Base-by-base conservation (phyloP, 2,113 vertebrate genomes). In the Neogale vison region DNA sequence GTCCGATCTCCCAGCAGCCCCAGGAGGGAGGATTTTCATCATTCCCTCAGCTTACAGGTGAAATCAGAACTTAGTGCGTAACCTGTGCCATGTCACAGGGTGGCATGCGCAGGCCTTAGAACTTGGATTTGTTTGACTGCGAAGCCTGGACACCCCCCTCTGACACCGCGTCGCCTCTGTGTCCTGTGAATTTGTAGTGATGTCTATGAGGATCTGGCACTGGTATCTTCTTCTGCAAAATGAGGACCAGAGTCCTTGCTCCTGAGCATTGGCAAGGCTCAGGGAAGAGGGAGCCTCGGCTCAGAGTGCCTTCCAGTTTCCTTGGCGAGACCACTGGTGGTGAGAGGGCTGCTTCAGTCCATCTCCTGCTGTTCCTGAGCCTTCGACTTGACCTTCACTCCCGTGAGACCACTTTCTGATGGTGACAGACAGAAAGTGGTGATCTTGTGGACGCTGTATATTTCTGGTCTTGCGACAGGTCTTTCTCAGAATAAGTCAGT, bases 401-500 rank as follows among this genome's bases (percentile, higher is more conserved):
- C 15, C 2, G 3, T 4, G 39, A 94, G 45, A 80, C 34, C 67
- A 1, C 4, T 15, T 71, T 24, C n/a, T 61, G 47, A 6, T 20
- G 14, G 24, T 65, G 85, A 55, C 36, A 74, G 61, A 57, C 42
- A 31, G 17, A 39, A 52, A 31, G 6, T 24, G 45, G 50, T 31
- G 50, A 39, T 45, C 50, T 14, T 7, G 4, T 1, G 14, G 76
- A 63, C 4, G 6, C 29, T 88, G 50, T 0, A 0, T 94, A 6
- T 71, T 93, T 93, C 55, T 45, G 42, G 50, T 92, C 47, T 69
- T 52, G 42, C 57, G 83, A 57, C 24, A 52, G 74, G 47, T 12
- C 57, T 89, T 93, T 67, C 57, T 96, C 42, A 57, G 86, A 84
- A 65, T 77, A 45, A n/a, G 13, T 81, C 63, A 77, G 9, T 39